Conservation (phyloP, 2,797 vertebrate species). For the Eupleurogrammus muticus region DNA sequence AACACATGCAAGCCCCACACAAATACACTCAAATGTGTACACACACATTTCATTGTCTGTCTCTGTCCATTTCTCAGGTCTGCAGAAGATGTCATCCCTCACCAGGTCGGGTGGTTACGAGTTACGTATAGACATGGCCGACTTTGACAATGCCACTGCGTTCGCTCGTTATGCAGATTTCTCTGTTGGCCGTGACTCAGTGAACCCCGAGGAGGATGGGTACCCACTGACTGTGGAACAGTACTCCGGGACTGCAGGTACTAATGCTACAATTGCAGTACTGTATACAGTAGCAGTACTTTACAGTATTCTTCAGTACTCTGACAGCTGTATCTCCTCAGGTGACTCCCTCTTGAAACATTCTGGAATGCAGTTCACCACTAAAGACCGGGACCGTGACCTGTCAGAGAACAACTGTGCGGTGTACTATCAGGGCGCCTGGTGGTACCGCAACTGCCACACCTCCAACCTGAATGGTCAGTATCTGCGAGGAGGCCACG, state of each 20-base stretch:
- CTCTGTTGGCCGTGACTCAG: slow-evolving; percentile 90
- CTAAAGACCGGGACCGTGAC: slow-evolving; percentile 94
- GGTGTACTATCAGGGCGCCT: slow-evolving; percentile 93
- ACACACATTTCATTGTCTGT: background rate
- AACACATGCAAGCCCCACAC: slow-evolving; percentile 16
- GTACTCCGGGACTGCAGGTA: slow-evolving; percentile 94
- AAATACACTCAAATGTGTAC: slow-evolving; percentile 3
- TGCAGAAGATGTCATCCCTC: slow-evolving; percentile 89
- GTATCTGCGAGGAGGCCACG: slow-evolving; percentile 91
- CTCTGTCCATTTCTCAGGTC: slow-evolving; percentile 79
- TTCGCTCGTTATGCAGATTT: slow-evolving; percentile 91
- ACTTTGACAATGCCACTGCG: slow-evolving; percentile 93
- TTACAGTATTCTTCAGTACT: background rate
- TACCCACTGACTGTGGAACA: slow-evolving; percentile 88
- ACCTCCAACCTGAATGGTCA: slow-evolving; percentile 97
- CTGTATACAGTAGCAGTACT: background rate
- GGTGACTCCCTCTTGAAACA: slow-evolving; percentile 95
- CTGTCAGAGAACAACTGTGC: slow-evolving; percentile 98
- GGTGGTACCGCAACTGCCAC: slow-evolving; percentile 99
- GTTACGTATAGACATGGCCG: slow-evolving; percentile 92
- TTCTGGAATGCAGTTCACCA: slow-evolving; percentile 95
- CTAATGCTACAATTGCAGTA: background rate
- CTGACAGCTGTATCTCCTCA: slow-evolving; percentile 14
- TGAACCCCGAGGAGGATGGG: slow-evolving; percentile 93
- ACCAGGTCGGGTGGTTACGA: slow-evolving; percentile 91